Evolutionary conservation across 2,797 vertebrate species (phyloP).

Genomic region (Falco peregrinus): DNA sequence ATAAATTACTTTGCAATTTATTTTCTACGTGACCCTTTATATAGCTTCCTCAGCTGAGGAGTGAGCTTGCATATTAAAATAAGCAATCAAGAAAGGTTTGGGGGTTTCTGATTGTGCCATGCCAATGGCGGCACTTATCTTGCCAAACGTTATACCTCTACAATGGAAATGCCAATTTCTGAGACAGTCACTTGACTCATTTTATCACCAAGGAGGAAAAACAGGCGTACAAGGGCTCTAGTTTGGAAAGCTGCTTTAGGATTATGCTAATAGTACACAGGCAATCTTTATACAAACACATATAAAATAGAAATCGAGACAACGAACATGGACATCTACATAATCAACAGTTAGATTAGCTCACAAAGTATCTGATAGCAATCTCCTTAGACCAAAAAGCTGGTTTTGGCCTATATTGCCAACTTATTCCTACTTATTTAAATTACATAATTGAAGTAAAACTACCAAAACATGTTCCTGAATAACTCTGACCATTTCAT

Average conservation of each 20-base stretch:
- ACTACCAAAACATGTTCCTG: not conserved
- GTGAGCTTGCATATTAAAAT: not conserved
- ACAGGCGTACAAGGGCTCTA: fast-evolving
- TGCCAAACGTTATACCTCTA: not conserved
- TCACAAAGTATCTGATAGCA: not conserved
- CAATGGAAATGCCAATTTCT: not conserved
- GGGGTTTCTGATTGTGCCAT: not conserved
- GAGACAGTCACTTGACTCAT: not conserved
- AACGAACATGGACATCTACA: fast-evolving
- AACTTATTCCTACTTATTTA: not conserved
- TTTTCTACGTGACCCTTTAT: not conserved
- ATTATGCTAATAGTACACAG: not conserved
- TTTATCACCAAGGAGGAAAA: not conserved
- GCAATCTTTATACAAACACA: not conserved
- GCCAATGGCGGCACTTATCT: not conserved
- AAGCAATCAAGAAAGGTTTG: not conserved
- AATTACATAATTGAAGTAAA: not conserved
- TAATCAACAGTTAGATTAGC: not conserved
- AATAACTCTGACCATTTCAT: not conserved
- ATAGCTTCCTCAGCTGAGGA: not conserved
- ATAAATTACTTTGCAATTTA: not conserved
- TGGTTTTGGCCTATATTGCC: not conserved
- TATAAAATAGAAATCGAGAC: not conserved
- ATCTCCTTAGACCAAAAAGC: not conserved
- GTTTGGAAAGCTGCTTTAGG: not conserved